A percentile compares a stretch with the other conserved stretches of the same genome.
Evolutionary conservation across 2,797 vertebrate genomes (phyloP).

Genomic region (Artibeus lituratus): DNA sequence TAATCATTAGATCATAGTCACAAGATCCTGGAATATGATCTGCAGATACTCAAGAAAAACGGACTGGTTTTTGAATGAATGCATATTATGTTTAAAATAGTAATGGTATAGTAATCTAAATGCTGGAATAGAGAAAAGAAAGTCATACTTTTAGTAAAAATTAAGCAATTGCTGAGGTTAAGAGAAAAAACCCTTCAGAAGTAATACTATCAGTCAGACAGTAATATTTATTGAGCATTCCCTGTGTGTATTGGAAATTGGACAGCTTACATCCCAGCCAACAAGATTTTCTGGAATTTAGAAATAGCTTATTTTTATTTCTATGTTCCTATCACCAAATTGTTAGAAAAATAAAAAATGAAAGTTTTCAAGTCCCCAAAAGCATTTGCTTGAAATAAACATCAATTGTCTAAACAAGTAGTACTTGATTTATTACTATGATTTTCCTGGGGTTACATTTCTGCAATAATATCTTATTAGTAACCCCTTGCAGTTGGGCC

Average conservation of each 20-base stretch:
- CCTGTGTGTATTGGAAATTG: not conserved
- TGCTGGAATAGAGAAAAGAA: not conserved
- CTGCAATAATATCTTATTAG: slow-evolving; percentile 26
- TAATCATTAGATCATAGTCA: not conserved
- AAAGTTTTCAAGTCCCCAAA: slow-evolving; percentile 46
- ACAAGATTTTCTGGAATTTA: slow-evolving; percentile 28
- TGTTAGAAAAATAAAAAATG: slow-evolving; percentile 45
- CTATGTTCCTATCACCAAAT: slow-evolving; percentile 27
- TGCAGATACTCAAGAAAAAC: slow-evolving; percentile 23
- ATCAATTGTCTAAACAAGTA: slow-evolving; percentile 19
- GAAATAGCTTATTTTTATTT: slow-evolving; percentile 29
- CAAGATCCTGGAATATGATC: slow-evolving; percentile 34
- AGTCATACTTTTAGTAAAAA: slow-evolving; percentile 15
- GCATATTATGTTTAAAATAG: slow-evolving; percentile 27
- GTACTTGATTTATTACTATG: slow-evolving; percentile 28
- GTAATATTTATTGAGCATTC: not conserved
- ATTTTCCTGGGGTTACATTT: slow-evolving; percentile 17
- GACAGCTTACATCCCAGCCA: not conserved
- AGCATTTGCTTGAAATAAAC: slow-evolving; percentile 36
- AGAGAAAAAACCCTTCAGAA: slow-evolving; percentile 17
- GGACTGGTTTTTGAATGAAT: not conserved
- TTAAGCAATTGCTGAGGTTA: not conserved
- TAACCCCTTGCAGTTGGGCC: not conserved
- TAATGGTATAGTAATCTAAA: not conserved
- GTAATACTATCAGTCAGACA: not conserved